Percentiles rank a stretch among this genome's conserved stretches.
phyloP scores from a whole-genome alignment of 1,140 invertebrate species.

The Probaryconus sp. region DNA sequence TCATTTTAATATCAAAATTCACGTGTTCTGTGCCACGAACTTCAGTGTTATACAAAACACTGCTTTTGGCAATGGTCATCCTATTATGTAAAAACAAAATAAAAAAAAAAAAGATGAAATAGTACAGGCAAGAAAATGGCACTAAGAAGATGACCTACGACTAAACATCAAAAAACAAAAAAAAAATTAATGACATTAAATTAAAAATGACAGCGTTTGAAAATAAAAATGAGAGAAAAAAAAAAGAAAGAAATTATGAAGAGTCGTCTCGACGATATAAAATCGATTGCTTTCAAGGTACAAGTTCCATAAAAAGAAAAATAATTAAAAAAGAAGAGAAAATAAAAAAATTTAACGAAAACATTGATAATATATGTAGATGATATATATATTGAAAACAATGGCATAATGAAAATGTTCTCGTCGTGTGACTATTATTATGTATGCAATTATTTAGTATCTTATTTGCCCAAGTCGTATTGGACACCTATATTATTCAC shows the following conservation, averaged over 20 bases:
- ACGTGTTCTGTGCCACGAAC: not conserved
- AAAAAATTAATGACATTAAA: constrained; percentile 30
- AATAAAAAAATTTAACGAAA: constrained; percentile 38
- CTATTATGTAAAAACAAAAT: constrained; percentile 22
- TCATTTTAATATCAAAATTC: constrained; percentile 46
- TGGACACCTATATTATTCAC: constrained; percentile 82
- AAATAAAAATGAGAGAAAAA: too few relatives aligned
- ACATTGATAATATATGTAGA: constrained; percentile 53
- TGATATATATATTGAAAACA: constrained; percentile 49
- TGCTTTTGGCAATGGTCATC: constrained; percentile 11
- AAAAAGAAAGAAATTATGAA: too few relatives aligned
- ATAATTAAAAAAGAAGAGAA: constrained; percentile 28
- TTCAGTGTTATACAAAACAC: too few relatives aligned
- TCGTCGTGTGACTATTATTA: constrained; percentile 58
- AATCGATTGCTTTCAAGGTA: constrained; percentile 48
- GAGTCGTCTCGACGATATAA: constrained; percentile 14
- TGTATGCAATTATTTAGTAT: constrained; percentile 40
- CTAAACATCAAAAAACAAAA: constrained; percentile 56
- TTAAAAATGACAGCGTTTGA: constrained; percentile 44
- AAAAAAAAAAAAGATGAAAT: constrained; percentile 12
- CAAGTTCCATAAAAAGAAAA: constrained; percentile 51
- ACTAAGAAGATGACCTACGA: constrained; percentile 62
- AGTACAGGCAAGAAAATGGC: constrained; percentile 57
- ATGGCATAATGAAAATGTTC: constrained; percentile 49
- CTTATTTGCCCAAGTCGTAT: constrained; percentile 80